A percentile compares a stretch with the other conserved stretches of the same genome.
Evolutionary conservation across 2,888 invertebrate genomes (phyloP).

Genomic region (Hylaea fasciaria): DNA sequence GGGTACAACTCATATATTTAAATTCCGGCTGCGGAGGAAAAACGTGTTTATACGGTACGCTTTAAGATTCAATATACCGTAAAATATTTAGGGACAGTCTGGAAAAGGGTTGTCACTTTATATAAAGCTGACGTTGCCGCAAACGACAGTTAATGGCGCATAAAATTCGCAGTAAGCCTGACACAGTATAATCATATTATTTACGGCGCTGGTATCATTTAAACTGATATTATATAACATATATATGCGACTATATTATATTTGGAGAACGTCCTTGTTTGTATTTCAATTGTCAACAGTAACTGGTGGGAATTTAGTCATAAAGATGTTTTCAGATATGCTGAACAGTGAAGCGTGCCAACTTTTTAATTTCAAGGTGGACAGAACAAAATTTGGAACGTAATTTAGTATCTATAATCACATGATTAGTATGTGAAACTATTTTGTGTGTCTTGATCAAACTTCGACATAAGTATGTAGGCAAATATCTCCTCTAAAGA

Average conservation of each 20-base stretch:
- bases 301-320: background rate
- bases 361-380: slow-evolving; percentile 13
- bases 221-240: slow-evolving; percentile 40
- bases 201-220: slow-evolving; percentile 58
- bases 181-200: slow-evolving; percentile 69
- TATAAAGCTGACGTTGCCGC: slow-evolving; percentile 75
- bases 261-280: slow-evolving; percentile 17
- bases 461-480: too few species aligned
- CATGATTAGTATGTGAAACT: too few species aligned
- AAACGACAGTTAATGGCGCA: slow-evolving; percentile 78
- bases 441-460: too few species aligned
- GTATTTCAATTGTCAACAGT: slow-evolving; percentile 3
- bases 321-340: slow-evolving; percentile 4
- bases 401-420: too few species aligned
- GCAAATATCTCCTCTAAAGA: background rate
- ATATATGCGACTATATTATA: slow-evolving; percentile 19
- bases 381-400: background rate
- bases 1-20: slow-evolving; percentile 61
- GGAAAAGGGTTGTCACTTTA: slow-evolving; percentile 75
- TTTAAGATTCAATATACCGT: slow-evolving; percentile 56
- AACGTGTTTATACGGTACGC: slow-evolving; percentile 44
- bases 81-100: slow-evolving; percentile 47
- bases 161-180: slow-evolving; percentile 74
- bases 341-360: slow-evolving; percentile 7
- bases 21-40: slow-evolving; percentile 46